These are phyloP conservation scores for Sinocyclocheilus anophthalmus DNA, from an alignment of 2,113 vertebrate species.

Conservation along the genomic window DNA sequence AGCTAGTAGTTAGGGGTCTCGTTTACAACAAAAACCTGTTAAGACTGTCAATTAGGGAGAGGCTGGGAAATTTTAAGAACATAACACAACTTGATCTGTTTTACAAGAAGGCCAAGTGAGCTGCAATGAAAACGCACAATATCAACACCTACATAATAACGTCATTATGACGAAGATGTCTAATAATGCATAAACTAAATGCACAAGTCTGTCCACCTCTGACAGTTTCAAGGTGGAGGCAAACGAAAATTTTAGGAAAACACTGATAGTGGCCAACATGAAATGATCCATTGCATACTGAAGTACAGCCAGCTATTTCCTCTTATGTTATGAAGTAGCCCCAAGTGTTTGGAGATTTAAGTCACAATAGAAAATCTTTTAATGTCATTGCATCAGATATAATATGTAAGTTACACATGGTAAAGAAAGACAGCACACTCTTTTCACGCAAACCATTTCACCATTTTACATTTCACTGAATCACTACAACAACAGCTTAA, in stretches of 20 bases:
- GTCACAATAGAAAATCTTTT: not conserved
- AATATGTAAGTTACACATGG: not conserved
- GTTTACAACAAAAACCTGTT: slow-evolving; percentile 33
- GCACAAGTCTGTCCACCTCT: not conserved
- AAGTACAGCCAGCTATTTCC: not conserved
- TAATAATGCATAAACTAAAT: not conserved
- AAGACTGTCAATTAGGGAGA: slow-evolving; percentile 18
- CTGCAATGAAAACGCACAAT: slow-evolving; percentile 24
- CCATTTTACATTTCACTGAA: too few species aligned
- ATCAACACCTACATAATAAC: slow-evolving; percentile 18
- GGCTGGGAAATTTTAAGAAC: slow-evolving; percentile 25
- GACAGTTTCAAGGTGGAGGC: slow-evolving; percentile 12
- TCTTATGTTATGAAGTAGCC: not conserved
- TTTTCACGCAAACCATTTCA: too few species aligned
- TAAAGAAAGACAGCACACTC: not conserved
- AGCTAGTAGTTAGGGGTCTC: not conserved
- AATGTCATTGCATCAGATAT: not conserved
- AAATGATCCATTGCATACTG: too few species aligned
- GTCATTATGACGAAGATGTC: slow-evolving; percentile 2
- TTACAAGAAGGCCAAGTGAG: slow-evolving; percentile 18
- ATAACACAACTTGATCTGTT: slow-evolving; percentile 26
- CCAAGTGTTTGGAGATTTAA: not conserved
- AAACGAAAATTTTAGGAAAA: not conserved
- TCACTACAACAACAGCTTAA: too few species aligned
- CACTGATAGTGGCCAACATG: not conserved